Evolutionary conservation across 2,113 vertebrate species (phyloP), one percentile per base, ranked within the genome.

Genomic region (Apteryx mantelli): DNA sequence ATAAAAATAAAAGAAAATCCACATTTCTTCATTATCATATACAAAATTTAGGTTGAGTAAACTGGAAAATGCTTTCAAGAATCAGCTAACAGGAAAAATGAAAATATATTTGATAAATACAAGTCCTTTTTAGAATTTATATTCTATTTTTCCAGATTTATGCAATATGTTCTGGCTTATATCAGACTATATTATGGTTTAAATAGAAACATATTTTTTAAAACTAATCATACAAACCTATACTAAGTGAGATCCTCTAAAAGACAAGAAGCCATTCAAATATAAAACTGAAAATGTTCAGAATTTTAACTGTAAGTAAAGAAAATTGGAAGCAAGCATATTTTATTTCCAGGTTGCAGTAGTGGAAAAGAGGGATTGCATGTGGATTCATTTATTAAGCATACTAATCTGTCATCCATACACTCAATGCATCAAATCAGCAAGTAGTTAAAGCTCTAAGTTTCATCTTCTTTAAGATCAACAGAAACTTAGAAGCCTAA

Each of bases 121-220:
- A 26, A 83, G 90, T 82, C 80, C 34, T 88, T 91, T 97, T 93
- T 91, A 96, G 86, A 92, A 91, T 96, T 95, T 91, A 96, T 94
- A 64, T 85, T 82, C 11, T 82, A 13, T 26, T 92, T 96, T 87
- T 63, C 68, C 12, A 71, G 25, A 18, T 88, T 82, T 95, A 63
- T 91, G 40, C 50, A 91, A 21, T 63, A 32, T 76, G 7, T 87
- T 97, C 34, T 80, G 84, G 78, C 10, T 91, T 83, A 42, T 22
- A 87, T 70, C 21, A 83, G 50, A 53, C 11, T 89, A 77, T 1
- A 0, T 66, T 90, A 83, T 30, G 8, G 77, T 86, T 91, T 63
- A 91, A 93, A 64, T 52, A 56, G 16, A 75, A 75, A 77, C 7
- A 13, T 22, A 36, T 75, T 69, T 92, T 68, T 18, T 1, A 46